phyloP scores from a whole-genome alignment of 2,888 invertebrate genomes.

The Phortica okadai region DNA sequence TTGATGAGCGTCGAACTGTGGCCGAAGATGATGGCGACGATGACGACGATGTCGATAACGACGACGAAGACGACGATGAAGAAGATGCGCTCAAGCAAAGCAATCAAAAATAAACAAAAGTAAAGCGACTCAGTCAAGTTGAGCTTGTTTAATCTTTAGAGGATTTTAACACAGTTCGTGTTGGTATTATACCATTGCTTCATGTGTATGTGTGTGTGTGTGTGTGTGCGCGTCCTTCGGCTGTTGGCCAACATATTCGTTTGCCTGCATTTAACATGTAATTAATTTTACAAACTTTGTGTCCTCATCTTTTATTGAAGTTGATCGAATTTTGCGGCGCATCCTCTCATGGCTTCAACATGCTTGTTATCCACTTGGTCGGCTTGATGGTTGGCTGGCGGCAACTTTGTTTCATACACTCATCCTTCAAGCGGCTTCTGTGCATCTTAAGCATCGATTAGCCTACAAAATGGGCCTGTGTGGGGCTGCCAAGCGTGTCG shows the following conservation, averaged over 20 bases:
- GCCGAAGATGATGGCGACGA: background rate
- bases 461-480: no score
- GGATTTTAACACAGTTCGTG: constrained; percentile 60
- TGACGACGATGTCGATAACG: no score
- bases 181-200: background rate
- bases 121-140: background rate
- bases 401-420: background rate
- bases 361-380: background rate
- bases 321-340: constrained; percentile 22
- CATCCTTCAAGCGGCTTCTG: no score
- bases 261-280: constrained; percentile 46
- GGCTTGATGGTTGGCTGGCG: background rate
- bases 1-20: constrained; percentile 58
- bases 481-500: no score
- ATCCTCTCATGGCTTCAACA: background rate
- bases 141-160: constrained; percentile 60
- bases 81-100: background rate
- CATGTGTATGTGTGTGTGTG: constrained; percentile 42
- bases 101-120: background rate
- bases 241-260: background rate
- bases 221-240: background rate
- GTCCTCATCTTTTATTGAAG: constrained; percentile 26
- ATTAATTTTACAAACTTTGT: constrained; percentile 58
- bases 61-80: background rate
- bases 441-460: no score